Evolutionary conservation across 2,113 vertebrate species (phyloP).

Genomic region (Micromys minutus): DNA sequence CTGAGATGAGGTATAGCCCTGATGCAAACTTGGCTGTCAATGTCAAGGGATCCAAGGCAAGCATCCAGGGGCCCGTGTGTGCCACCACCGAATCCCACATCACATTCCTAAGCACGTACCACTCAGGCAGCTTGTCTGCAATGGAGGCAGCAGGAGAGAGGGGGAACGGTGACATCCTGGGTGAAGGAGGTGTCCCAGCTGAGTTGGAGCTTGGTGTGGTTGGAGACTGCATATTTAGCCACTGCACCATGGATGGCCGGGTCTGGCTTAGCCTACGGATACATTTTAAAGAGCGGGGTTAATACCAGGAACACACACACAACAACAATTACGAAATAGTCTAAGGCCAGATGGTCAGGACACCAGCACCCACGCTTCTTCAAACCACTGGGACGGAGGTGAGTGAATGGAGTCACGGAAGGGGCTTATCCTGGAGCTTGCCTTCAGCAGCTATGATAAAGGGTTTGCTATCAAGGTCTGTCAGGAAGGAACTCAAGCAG

Average conservation of each 20-base stretch:
- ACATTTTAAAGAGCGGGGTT: constrained; percentile 53
- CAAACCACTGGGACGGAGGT: background rate
- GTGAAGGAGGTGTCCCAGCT: constrained; percentile 56
- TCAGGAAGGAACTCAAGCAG: background rate
- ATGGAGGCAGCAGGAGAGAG: constrained; percentile 55
- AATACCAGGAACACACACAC: background rate
- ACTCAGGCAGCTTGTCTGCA: constrained; percentile 80
- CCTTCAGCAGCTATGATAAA: background rate
- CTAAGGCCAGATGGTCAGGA: background rate
- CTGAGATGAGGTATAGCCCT: background rate
- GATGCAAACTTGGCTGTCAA: background rate
- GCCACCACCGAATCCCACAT: fast-evolving
- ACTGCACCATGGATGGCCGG: constrained; percentile 85
- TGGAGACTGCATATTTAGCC: constrained; percentile 84
- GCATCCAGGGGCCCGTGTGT: too few relatives aligned
- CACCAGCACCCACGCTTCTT: background rate
- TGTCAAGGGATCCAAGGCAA: background rate
- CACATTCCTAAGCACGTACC: constrained; percentile 66
- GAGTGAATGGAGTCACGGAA: background rate
- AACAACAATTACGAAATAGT: background rate
- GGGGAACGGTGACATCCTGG: constrained; percentile 52
- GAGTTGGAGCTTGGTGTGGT: constrained; percentile 55
- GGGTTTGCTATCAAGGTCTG: background rate
- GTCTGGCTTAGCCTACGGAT: constrained; percentile 80
- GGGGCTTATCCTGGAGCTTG: background rate